Percentiles rank a stretch among this genome's conserved stretches.
These are phyloP conservation scores for Osedax frankpressi DNA, from an alignment of 2,888 invertebrate genomes.

Conservation along the genomic window DNA sequence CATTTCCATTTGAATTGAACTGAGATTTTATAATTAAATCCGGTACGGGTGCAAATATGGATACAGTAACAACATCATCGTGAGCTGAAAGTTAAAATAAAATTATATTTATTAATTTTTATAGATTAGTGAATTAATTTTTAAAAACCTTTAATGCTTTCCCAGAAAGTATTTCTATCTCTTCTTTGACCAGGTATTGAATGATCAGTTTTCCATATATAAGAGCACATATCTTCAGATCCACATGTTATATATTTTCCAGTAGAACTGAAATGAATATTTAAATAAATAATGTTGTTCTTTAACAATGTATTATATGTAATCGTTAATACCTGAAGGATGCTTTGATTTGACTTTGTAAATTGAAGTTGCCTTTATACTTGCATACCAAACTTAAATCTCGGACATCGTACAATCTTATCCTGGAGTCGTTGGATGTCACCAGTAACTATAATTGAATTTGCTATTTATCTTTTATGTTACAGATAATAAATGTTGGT, in stretches of 20 bases:
- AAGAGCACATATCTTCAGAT: slow-evolving; percentile 91
- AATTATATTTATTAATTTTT: not conserved
- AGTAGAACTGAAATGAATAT: slow-evolving; percentile 60
- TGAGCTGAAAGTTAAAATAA: slow-evolving; percentile 55
- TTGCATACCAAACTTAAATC: slow-evolving; percentile 89
- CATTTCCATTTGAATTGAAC: slow-evolving; percentile 23
- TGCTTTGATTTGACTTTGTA: slow-evolving; percentile 90
- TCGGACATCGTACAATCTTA: slow-evolving; percentile 82
- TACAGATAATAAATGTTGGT: not conserved
- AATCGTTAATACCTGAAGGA: slow-evolving; percentile 57
- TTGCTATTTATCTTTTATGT: no score
- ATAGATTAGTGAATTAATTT: not conserved
- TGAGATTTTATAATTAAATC: slow-evolving; percentile 56
- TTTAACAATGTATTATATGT: not conserved
- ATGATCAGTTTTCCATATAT: slow-evolving; percentile 93
- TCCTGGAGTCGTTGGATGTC: slow-evolving; percentile 92
- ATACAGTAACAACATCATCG: slow-evolving; percentile 87
- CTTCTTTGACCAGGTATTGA: slow-evolving; percentile 81
- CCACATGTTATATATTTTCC: slow-evolving; percentile 94
- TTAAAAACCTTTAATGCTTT: slow-evolving; percentile 63
- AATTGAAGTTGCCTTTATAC: slow-evolving; percentile 82
- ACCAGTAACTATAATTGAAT: slow-evolving; percentile 57
- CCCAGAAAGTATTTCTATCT: slow-evolving; percentile 94
- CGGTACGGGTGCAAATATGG: slow-evolving; percentile 92
- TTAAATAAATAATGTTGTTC: not conserved